These are phyloP conservation scores for Lasioglossum lativentre DNA, from an alignment of 2,888 invertebrate genomes.

Conservation along the genomic window DNA sequence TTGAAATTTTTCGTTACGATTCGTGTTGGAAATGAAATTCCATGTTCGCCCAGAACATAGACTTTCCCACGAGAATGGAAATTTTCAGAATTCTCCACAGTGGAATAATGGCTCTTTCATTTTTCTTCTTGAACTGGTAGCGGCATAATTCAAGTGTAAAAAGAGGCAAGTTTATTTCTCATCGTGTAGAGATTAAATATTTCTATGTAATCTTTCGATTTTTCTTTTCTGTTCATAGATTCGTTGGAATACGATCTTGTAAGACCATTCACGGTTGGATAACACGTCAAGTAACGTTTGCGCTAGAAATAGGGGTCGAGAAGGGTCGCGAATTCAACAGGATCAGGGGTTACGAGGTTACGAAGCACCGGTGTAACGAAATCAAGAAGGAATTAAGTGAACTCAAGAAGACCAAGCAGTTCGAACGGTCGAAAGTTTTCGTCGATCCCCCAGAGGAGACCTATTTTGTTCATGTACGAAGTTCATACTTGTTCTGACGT, in stretches of 20 bases:
- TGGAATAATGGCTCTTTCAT: not conserved
- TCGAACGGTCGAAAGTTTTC: not conserved
- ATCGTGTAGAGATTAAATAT: not conserved
- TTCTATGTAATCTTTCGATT: too few species aligned
- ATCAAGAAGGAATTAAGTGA: slow-evolving; percentile 7
- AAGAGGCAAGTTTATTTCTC: not conserved
- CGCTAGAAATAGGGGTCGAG: not conserved
- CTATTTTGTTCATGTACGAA: not conserved
- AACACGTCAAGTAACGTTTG: not conserved
- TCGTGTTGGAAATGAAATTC: not conserved
- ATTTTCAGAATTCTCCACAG: not conserved
- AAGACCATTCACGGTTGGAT: not conserved
- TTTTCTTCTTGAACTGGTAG: too few species aligned
- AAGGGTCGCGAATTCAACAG: not conserved
- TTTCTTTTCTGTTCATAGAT: not conserved
- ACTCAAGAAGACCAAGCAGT: not conserved
- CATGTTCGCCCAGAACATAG: too few species aligned
- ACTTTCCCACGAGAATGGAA: not conserved
- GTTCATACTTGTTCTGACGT: not conserved
- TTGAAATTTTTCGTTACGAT: not conserved
- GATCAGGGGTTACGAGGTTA: not conserved
- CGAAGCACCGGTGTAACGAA: not conserved
- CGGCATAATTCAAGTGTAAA: not conserved
- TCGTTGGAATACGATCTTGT: not conserved
- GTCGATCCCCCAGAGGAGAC: not conserved